These are phyloP conservation scores for Holocentrus rufus DNA, from an alignment of 2,797 vertebrate genomes.

Conservation along the genomic window DNA sequence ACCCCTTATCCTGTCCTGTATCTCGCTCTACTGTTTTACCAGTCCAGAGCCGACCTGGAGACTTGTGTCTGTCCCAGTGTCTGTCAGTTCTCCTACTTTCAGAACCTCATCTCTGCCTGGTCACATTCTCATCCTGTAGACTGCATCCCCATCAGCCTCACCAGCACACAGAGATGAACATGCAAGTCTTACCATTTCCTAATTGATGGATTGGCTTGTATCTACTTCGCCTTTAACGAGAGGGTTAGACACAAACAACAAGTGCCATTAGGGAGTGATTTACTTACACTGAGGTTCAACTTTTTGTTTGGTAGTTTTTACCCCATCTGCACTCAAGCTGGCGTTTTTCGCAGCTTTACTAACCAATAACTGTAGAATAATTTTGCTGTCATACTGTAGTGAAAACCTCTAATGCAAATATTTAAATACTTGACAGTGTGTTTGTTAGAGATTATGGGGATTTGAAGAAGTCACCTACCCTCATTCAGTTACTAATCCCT, in stretches of 20 bases:
- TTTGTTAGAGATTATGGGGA: constrained; percentile 12
- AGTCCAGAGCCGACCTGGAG: constrained; percentile 73
- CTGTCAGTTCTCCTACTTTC: constrained; percentile 90
- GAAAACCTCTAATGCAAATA: background rate
- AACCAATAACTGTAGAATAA: constrained; percentile 2
- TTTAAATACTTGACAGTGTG: background rate
- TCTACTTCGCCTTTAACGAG: constrained; percentile 22
- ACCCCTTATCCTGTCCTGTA: constrained; percentile 58
- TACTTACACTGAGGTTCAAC: background rate
- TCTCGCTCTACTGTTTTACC: constrained; percentile 61
- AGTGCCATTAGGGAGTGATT: background rate
- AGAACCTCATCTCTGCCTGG: constrained; percentile 93
- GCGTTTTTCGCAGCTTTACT: constrained; percentile 2
- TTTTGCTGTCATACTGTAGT: background rate
- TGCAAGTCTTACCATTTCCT: constrained; percentile 67
- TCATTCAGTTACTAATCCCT: constrained; percentile 44
- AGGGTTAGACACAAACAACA: constrained; percentile 71
- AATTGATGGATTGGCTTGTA: constrained; percentile 36
- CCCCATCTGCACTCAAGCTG: background rate
- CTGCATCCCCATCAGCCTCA: constrained; percentile 64
- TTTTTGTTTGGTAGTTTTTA: background rate
- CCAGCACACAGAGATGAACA: constrained; percentile 57
- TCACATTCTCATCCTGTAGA: constrained; percentile 68
- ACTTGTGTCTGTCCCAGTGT: constrained; percentile 81
- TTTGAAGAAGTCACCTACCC: constrained; percentile 13